phyloP scores from a whole-genome alignment of 2,797 vertebrate species.

The Microchirus variegatus region DNA sequence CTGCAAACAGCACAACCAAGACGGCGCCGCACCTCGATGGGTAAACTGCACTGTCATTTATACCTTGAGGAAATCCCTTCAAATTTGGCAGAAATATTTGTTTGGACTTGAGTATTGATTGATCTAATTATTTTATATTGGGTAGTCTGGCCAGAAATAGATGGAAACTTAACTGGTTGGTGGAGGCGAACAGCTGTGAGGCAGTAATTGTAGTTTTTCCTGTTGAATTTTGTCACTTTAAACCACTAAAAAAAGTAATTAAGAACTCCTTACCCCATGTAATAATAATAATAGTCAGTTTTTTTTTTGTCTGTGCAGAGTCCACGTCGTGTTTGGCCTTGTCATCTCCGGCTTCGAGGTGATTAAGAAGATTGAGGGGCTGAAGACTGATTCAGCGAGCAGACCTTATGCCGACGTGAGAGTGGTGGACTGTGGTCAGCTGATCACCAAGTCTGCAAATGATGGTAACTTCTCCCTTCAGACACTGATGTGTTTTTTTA shows the following conservation, averaged over 20 bases:
- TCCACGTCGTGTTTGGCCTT: constrained; percentile 96
- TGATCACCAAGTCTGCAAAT: constrained; percentile 90
- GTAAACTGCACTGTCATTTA: constrained; percentile 69
- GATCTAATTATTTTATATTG: too few species aligned
- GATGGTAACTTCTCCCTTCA: constrained; percentile 80
- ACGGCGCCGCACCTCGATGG: constrained; percentile 95
- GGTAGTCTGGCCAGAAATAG: too few species aligned
- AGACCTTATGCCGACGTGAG: constrained; percentile 96
- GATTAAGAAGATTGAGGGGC: constrained; percentile 94
- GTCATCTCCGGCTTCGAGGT: constrained; percentile 98
- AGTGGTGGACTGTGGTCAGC: constrained; percentile 95
- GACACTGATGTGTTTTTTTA: neutral
- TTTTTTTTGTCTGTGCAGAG: constrained; percentile 74
- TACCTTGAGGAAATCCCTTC: too few species aligned
- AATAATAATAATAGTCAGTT: neutral
- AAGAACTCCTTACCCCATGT: too few species aligned
- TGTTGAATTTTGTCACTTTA: too few species aligned
- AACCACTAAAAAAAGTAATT: too few species aligned
- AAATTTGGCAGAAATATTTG: too few species aligned
- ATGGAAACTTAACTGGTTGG: too few species aligned
- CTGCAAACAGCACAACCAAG: constrained; percentile 92
- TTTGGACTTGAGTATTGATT: too few species aligned
- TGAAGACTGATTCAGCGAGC: constrained; percentile 96
- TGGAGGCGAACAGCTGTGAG: too few species aligned
- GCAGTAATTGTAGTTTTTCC: too few species aligned